phyloP scores from a whole-genome alignment of 2,113 vertebrate species.

The Sisor rabdophorus region DNA sequence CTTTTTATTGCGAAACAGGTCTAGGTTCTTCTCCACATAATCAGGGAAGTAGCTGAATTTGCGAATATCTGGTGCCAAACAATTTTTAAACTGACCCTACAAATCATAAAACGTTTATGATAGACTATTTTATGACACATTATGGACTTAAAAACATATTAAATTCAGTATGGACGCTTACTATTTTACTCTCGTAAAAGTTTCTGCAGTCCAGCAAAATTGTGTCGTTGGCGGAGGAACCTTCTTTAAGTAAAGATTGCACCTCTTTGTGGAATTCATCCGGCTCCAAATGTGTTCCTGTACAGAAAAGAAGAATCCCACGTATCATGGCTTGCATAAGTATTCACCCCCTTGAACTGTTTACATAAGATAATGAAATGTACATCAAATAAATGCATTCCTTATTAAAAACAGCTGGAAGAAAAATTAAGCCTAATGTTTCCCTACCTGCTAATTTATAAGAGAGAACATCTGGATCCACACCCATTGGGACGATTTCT shows the following conservation, averaged over 20 bases:
- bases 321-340: not conserved
- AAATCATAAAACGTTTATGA: not conserved
- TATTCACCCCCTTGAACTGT: not conserved
- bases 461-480: constrained; percentile 80
- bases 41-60: constrained; percentile 99
- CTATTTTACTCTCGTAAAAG: constrained; percentile 98
- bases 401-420: too few relatives aligned
- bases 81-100: constrained; percentile 86
- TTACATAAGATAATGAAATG: not conserved
- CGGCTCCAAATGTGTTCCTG: constrained; percentile 87
- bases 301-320: constrained; percentile 2
- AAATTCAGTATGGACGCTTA: constrained; percentile 61
- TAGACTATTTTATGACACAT: not conserved
- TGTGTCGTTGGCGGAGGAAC: constrained; percentile 68
- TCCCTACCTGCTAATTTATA: constrained; percentile 83
- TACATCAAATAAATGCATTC: too few relatives aligned
- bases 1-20: constrained; percentile 85
- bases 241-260: constrained; percentile 72
- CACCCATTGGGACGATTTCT: constrained; percentile 95
- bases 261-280: constrained; percentile 91
- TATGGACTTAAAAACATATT: not conserved
- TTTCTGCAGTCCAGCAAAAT: constrained; percentile 94
- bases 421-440: not conserved
- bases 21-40: constrained; percentile 88
- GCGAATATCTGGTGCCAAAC: constrained; percentile 91